Evolutionary conservation across 2,888 invertebrate species (phyloP), one percentile per base, ranked within the genome.

Genomic region (Geophilus truncorum): DNA sequence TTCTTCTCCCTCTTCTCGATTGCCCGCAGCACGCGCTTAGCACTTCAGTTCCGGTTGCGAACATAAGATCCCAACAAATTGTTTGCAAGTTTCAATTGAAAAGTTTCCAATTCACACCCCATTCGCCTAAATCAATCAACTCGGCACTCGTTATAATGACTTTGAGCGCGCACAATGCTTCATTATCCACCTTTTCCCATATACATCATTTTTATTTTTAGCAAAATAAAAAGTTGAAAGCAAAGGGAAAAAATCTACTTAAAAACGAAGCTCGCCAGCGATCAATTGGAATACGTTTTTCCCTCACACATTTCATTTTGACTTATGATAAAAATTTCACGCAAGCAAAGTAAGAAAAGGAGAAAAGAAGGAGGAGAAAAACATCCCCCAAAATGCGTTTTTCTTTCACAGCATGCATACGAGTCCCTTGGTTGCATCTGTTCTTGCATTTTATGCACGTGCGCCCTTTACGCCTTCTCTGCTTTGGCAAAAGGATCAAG

Each of bases 51-150:
- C 57, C 57, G 57, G 57, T 62, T 18, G 57, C 57, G 57, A 62
- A 23, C 57, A 62, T 62, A 62, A 62, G 57, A 62, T 62, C 57
- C 40, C 57, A 62, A 62, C 57, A 62, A 62, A 62, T 62, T 62
- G 57, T 62, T 62, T 62, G 57, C 57, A 62, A 62, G 57, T 62
- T 62, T 62, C 57, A 62, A 62, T 62, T 62, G 57, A 62, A 62
- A 62, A 62, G 1, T 62, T 62, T 62, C 57, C 57, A 62, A 62
- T 62, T 62, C 57, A 62, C 57, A 62, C 57, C 57, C 57, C 57
- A 62, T 62, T 62, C 57, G 23, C 57, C 10, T 62, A 62, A 62
- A 62, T 62, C 57, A 62, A 62, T 62, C 57, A 62, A 62, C 57
- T 62, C 21, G 21, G 23, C 57, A 62, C 57, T 62, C 57, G 21